These are phyloP conservation scores for Dicerorhinus sumatrensis DNA, from an alignment of 2,113 vertebrate species.

Conservation along the genomic window DNA sequence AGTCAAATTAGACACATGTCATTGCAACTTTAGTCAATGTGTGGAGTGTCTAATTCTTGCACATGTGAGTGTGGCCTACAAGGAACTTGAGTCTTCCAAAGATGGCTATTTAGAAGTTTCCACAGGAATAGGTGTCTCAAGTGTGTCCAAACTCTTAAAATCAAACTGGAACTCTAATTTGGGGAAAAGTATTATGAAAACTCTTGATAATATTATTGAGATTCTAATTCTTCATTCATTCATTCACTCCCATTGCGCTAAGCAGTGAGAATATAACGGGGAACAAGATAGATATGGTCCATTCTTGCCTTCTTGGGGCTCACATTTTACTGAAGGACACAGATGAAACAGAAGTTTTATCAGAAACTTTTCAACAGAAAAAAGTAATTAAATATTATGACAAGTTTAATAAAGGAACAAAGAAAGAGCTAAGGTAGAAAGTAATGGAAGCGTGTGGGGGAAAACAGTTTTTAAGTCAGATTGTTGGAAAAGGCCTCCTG, in stretches of 20 bases:
- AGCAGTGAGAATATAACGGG: not conserved
- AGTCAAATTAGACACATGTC: not conserved
- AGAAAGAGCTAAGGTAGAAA: not conserved
- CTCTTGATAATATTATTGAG: not conserved
- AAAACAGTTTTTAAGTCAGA: not conserved
- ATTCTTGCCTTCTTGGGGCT: not conserved
- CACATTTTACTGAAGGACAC: not conserved
- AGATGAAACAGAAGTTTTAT: conserved; percentile 3
- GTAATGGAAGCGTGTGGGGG: not conserved
- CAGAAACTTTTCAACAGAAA: conserved; percentile 24
- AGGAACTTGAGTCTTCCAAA: not conserved
- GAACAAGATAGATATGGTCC: not conserved
- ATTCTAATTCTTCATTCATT: not conserved
- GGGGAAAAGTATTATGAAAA: not conserved
- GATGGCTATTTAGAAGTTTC: not conserved
- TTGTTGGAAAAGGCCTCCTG: not conserved
- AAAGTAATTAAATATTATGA: not conserved
- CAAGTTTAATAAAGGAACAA: conserved; percentile 5
- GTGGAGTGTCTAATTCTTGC: not conserved
- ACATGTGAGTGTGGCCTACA: not conserved
- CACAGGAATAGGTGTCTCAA: not conserved
- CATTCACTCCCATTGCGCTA: not conserved
- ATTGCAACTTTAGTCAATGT: not conserved
- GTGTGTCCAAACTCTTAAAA: not conserved
- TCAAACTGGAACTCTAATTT: not conserved